Evolutionary conservation across 2,888 invertebrate genomes (phyloP), one percentile per base, ranked within the genome.

Genomic region (Drosophila putrida): DNA sequence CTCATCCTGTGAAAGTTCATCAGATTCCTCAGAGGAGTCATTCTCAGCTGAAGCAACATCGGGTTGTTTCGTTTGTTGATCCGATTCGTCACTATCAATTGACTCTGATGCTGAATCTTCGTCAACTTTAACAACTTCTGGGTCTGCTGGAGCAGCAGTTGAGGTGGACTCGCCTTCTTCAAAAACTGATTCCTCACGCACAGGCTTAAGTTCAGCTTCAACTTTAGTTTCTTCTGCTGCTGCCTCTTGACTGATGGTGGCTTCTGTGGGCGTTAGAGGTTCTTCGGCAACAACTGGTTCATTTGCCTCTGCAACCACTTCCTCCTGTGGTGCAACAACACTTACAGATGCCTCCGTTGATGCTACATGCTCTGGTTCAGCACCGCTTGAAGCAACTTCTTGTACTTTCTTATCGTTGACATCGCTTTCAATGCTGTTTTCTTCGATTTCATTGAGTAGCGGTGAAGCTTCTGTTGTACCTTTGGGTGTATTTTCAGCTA

Each of bases 11-110:
- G 61, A 49, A 0, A 39, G 4, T 10, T 74, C 69, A 0, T 78
- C 78, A 0, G 79, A 71, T 39, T 78, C 78, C 47, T 79, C 79
- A 0, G 82, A 83, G 1, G 81, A 84, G 4, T 80, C 67, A 3
- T 64, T 51, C 11, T 71, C 62, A 15, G 10, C 54, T 11, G 53
- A 31, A 11, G 65, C 53, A 0, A 5, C 49, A 1, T 43, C 46
- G 1, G 64, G 51, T 4, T 41, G 50, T 6, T 68, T 78, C 0
- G 63, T 66, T 13, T 43, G 20, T 0, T 38, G 43, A 3, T 65
- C 65, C 0, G 65, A 25, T 4, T 70, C 66, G 1, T 0, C 43
- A 6, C 53, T 60, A 0, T 66, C 62, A 10, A n/a, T 20, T 20
- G 20, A 20, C 20, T 20, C 20, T 2, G 20, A 20, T 28, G 27